A percentile compares a stretch with the other conserved stretches of the same genome.
Conservation (phyloP, 92 coral and sea anemone species). For the Epizoanthus stellaris region DNA sequence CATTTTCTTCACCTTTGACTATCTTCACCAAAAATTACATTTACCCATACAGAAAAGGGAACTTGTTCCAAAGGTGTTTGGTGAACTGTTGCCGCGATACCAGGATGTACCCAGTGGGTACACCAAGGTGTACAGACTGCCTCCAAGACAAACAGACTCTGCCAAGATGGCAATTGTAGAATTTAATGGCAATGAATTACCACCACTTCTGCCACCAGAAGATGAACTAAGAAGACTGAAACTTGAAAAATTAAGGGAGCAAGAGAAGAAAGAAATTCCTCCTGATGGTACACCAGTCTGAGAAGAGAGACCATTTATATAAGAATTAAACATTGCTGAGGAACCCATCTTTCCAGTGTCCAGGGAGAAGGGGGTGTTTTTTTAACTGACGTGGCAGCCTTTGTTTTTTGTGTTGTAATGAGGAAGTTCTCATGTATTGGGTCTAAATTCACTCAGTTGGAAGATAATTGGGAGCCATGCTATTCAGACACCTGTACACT, state of each 20-base stretch:
- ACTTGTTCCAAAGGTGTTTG: constrained; percentile 95
- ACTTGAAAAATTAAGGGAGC: constrained; percentile 74
- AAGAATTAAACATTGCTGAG: background rate
- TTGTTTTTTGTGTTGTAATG: no score
- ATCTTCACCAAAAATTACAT: background rate
- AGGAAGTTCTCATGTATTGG: no score
- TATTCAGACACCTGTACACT: no score
- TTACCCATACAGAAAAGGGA: constrained; percentile 78
- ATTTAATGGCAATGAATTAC: constrained; percentile 83
- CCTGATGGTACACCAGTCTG: constrained; percentile 92
- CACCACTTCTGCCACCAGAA: constrained; percentile 83
- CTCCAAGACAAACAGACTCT: constrained; percentile 89
- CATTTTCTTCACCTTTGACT: no score
- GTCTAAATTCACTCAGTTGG: no score
- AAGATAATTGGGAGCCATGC: no score
- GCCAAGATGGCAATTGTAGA: constrained; percentile 99
- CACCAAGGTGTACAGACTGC: constrained; percentile 91
- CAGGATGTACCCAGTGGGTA: constrained; percentile 69
- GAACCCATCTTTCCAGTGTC: background rate
- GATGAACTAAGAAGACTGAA: constrained; percentile 76
- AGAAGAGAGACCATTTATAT: background rate
- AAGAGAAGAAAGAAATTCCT: constrained; percentile 70
- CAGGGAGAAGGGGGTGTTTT: no score
- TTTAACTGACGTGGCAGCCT: no score
- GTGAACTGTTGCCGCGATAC: constrained; percentile 86